Base-by-base conservation (phyloP, 2,888 invertebrate genomes). In the Formica aserva region DNA sequence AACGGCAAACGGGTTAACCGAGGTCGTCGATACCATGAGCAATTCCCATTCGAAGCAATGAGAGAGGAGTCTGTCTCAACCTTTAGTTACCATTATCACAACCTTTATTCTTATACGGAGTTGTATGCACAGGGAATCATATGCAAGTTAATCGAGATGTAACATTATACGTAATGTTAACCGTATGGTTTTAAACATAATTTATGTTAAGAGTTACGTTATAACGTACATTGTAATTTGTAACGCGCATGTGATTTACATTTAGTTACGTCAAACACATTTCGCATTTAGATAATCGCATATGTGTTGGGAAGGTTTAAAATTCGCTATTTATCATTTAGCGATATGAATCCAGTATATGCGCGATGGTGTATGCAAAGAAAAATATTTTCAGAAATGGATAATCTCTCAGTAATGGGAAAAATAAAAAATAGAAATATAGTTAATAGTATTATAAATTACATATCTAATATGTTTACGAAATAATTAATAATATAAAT, bases 171-270 rank as follows among this genome's bases (percentile, higher is more conserved):
- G 15, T n/a, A 18, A 60, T 4, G 29, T 72, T 80, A 60, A 35
- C 32, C 41, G 72, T 62, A 38, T 35, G 26, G 74, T 48, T n/a
- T 52, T 74, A 74, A 60, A 62, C 26, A n/a, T 60, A 80, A 80
- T 80, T 80, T 80, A 22, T 35, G 48, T 26, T 18, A 26, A 26
- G 22, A 18, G 45, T 60, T 62, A 78, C 32, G 75, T 72, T 80
- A 62, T 32, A 26, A 72, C 26, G 18, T 13, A 26, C 45, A 41
- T 32, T 32, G 60, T 78, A 32, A 78, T 60, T 32, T 32, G 57
- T 78, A 32, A 78, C 60, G 78, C 45, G 74, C 74, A 78, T 78
- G 60, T 72, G 35, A 80, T 80, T 78, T 78, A 78, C 78, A 78
- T 78, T 80, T 80, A 74, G 74, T 80, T 80, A 80, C 29, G 74